A percentile compares a stretch with the other conserved stretches of the same genome.
These are phyloP conservation scores for Thermophis baileyi DNA, from an alignment of 2,113 vertebrate species.

Conservation along the genomic window DNA sequence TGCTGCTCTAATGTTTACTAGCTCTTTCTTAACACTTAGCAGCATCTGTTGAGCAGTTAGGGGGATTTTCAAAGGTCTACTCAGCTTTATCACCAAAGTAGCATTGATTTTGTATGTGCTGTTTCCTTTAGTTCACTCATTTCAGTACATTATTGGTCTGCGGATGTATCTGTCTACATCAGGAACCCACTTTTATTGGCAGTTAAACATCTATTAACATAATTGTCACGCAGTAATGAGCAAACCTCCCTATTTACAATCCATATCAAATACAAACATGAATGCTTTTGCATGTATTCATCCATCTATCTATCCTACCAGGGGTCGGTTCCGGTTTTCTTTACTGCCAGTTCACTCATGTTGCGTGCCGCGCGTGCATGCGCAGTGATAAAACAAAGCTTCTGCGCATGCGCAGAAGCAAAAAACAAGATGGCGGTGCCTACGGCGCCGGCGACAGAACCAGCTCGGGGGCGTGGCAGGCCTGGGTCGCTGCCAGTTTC, in stretches of 20 bases:
- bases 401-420: no score
- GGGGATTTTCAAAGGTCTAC: slow-evolving; percentile 42
- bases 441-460: no score
- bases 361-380: no score
- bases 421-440: no score
- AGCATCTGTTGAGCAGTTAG: slow-evolving; percentile 55
- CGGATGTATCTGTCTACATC: background rate
- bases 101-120: slow-evolving; percentile 25
- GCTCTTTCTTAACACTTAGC: slow-evolving; percentile 47
- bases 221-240: background rate
- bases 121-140: slow-evolving; percentile 17
- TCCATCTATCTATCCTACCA: background rate
- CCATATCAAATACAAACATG: background rate
- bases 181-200: background rate
- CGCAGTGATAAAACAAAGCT: no score
- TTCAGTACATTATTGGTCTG: background rate
- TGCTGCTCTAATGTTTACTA: slow-evolving; percentile 52
- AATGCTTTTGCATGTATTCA: background rate
- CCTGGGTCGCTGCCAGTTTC: no score
- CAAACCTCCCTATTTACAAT: background rate
- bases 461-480: no score
- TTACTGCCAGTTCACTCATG: no score
- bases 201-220: background rate
- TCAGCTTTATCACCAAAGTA: slow-evolving; percentile 30
- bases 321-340: no score